These are phyloP conservation scores for Emberiza fucata DNA, from an alignment of 2,113 vertebrate species.

Conservation along the genomic window DNA sequence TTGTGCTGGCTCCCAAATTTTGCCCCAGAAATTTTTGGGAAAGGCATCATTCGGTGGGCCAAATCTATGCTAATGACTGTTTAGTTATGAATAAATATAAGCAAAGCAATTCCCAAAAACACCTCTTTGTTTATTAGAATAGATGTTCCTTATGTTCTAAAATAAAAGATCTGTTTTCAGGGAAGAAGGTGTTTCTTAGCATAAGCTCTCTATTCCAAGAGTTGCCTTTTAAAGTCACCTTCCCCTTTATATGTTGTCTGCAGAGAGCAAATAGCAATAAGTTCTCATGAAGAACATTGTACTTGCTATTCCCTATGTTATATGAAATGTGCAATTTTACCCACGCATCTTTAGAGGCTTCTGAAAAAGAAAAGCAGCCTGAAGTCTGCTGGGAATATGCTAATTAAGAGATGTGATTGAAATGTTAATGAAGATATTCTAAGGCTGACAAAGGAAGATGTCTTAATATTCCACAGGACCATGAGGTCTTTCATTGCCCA, in stretches of 20 bases:
- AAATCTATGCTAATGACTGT: background rate
- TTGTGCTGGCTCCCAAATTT: background rate
- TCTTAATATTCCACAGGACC: constrained; percentile 12
- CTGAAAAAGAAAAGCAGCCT: background rate
- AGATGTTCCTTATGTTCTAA: background rate
- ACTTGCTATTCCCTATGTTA: background rate
- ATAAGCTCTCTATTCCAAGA: background rate
- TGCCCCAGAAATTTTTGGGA: background rate
- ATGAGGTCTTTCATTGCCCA: background rate
- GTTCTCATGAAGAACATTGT: background rate
- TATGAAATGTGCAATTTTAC: background rate
- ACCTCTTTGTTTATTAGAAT: background rate
- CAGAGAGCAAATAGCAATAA: background rate
- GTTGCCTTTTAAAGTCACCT: background rate
- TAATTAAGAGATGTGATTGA: constrained; percentile 35
- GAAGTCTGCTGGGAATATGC: constrained; percentile 1
- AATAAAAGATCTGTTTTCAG: background rate
- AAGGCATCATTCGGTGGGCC: background rate
- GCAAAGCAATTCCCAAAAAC: background rate
- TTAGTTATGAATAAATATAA: background rate
- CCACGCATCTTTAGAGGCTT: background rate
- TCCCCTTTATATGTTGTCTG: background rate
- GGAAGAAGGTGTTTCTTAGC: background rate
- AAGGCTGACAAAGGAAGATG: background rate
- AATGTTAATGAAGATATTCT: constrained; percentile 19